These are phyloP conservation scores for Zophobas morio DNA, from an alignment of 1,140 invertebrate genomes.

Conservation along the genomic window DNA sequence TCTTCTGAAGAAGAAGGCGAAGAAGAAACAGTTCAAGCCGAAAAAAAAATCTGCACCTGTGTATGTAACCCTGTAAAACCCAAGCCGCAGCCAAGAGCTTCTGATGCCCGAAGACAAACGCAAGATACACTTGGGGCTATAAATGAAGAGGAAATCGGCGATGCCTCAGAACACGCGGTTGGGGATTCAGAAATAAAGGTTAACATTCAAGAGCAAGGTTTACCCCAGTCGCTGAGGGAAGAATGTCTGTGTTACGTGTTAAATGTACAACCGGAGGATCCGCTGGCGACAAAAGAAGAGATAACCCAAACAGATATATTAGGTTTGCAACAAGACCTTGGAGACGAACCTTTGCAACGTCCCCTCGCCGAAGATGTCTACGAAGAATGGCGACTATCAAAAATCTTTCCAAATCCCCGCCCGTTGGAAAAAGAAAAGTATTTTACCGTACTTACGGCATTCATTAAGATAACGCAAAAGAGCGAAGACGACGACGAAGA, in stretches of 20 bases:
- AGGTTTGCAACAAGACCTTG: not conserved
- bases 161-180: no score
- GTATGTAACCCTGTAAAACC: no score
- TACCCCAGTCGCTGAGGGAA: no score
- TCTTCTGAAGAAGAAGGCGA: slow-evolving; percentile 18
- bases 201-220: no score
- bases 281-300: not conserved
- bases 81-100: no score
- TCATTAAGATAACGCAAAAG: slow-evolving; percentile 68
- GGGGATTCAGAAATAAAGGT: no score
- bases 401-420: slow-evolving; percentile 52
- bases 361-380: slow-evolving; percentile 6
- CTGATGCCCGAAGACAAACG: no score
- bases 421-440: slow-evolving; percentile 57
- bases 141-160: no score
- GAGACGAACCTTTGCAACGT: not conserved
- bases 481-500: slow-evolving; percentile 67
- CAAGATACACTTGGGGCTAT: no score
- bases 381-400: slow-evolving; percentile 51
- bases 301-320: not conserved
- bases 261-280: no score
- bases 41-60: not conserved
- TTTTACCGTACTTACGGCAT: slow-evolving; percentile 72
- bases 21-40: no score
- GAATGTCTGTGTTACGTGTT: no score